Base-by-base conservation (phyloP, 2,888 invertebrate species). In the Tinea semifulvella region DNA sequence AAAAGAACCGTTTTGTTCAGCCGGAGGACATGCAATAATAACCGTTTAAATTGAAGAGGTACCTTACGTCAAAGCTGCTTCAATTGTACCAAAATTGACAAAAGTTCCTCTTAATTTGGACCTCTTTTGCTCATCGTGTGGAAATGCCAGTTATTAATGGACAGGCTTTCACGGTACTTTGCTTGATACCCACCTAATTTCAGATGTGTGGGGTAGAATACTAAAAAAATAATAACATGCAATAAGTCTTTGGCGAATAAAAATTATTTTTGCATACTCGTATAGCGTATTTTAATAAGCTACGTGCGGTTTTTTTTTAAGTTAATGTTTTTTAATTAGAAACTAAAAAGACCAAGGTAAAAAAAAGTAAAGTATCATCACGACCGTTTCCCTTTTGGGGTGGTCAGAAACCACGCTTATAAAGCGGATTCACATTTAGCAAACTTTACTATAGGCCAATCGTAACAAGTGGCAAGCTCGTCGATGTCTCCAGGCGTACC, bases 41-140 rank as follows among this genome's bases (percentile, higher is more conserved):
- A 45, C 45, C 22, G 20, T 22, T 40, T 40, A 40, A 22, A 22
- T 20, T 40, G 22, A 20, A 22, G 40, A 40, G 40, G 11, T 40
- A 18, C 5, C 18, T 11, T 8, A 10, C 14, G 19, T 17, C 38
- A 7, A n/a, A 22, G 36, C n/a, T 7, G 36, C 36, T 18, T 36
- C 36, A 40, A 40, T 40, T 42, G 46, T 46, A 43, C 22, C 38
- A 43, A 43, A 46, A 46, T 46, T 43, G 27, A 36, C 35, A 42
- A 38, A 36, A 43, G 43, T 42, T 46, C 42, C 16, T 8, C 14
- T 20, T 40, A 19, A 46, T 46, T 46, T 43, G n/a, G 25, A 7
- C 25, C 28, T 10, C 42, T n/a, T 40, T 40, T 22, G 19, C 7
- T 20, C 22, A 40, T 20, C 22, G 11, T 11, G 17, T 20, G 40